Evolutionary conservation across 2,888 invertebrate genomes (phyloP).

Genomic region (Leptarthrus brevirostris): DNA sequence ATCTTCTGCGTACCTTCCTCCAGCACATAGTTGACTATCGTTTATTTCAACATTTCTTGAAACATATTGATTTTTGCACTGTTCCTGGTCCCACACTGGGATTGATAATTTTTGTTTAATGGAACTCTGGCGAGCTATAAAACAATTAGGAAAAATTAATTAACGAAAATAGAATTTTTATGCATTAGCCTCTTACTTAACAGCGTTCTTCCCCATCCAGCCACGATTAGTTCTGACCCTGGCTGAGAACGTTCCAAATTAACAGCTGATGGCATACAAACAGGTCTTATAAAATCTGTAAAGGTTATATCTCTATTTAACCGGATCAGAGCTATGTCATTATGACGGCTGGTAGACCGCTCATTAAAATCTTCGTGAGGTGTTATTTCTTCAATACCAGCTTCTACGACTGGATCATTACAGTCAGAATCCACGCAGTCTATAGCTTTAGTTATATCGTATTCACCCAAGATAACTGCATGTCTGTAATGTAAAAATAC

Average conservation of each 20-base stretch:
- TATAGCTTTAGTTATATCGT: constrained; percentile 60
- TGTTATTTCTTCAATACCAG: constrained; percentile 73
- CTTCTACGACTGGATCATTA: constrained; percentile 70
- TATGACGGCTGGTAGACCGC: constrained; percentile 70
- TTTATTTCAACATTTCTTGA: constrained; percentile 60
- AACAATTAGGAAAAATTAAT: not conserved
- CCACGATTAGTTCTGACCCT: constrained; percentile 67
- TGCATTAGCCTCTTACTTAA: constrained; percentile 50
- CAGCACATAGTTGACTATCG: constrained; percentile 74
- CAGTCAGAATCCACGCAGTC: constrained; percentile 66
- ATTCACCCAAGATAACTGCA: constrained; percentile 62
- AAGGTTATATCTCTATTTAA: constrained; percentile 70
- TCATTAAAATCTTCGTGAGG: constrained; percentile 75
- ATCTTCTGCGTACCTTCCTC: constrained; percentile 75
- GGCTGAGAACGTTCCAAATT: constrained; percentile 56
- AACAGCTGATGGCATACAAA: constrained; percentile 70
- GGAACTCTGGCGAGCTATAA: constrained; percentile 66
- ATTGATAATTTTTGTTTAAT: constrained; percentile 71
- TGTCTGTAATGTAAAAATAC: constrained; percentile 56
- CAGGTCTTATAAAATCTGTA: constrained; percentile 71
- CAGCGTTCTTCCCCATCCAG: constrained; percentile 75
- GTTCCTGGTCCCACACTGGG: constrained; percentile 66
- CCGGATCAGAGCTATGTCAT: constrained; percentile 80
- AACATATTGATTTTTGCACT: constrained; percentile 67
- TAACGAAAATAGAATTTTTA: constrained; percentile 31